Percentiles rank a stretch among this genome's conserved stretches.
phyloP scores from a whole-genome alignment of 2,113 vertebrate species.

The Corapipo altera region DNA sequence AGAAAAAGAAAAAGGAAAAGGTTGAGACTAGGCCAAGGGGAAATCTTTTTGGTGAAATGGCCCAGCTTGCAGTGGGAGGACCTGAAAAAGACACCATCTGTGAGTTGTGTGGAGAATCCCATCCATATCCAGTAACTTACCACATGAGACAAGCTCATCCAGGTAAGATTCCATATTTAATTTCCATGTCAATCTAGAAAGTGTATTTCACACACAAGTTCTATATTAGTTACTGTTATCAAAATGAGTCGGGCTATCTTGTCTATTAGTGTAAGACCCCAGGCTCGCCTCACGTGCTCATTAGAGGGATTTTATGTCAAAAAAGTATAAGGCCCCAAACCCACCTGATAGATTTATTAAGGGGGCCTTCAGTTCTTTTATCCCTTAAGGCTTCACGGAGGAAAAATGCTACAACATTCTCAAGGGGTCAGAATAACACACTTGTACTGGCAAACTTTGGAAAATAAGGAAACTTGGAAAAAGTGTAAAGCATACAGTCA shows the following conservation, averaged over 20 bases:
- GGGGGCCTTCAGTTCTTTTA: neutral
- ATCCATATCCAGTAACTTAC: constrained; percentile 97
- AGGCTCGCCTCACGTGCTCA: neutral
- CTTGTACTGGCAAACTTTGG: neutral
- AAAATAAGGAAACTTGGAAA: neutral
- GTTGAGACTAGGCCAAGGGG: constrained; percentile 91
- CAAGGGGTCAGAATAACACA: neutral
- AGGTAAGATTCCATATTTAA: constrained; percentile 71
- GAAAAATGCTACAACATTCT: neutral
- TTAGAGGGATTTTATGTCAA: neutral
- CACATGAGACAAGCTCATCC: constrained; percentile 99
- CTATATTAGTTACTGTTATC: neutral
- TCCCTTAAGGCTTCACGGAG: neutral
- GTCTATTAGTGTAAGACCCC: neutral
- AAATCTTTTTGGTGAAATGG: constrained; percentile 99
- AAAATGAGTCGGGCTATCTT: neutral
- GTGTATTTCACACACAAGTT: accelerated
- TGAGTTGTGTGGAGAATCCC: constrained; percentile 95
- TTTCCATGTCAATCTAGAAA: neutral
- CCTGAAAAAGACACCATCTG: constrained; percentile 99
- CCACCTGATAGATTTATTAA: neutral
- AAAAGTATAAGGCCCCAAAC: neutral
- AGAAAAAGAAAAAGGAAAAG: constrained; percentile 98
- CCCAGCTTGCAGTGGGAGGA: constrained; percentile 94
- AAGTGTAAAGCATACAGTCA: neutral